Evolutionary conservation across 2,797 vertebrate species (phyloP).

Genomic region (Sphaeramia orbicularis): DNA sequence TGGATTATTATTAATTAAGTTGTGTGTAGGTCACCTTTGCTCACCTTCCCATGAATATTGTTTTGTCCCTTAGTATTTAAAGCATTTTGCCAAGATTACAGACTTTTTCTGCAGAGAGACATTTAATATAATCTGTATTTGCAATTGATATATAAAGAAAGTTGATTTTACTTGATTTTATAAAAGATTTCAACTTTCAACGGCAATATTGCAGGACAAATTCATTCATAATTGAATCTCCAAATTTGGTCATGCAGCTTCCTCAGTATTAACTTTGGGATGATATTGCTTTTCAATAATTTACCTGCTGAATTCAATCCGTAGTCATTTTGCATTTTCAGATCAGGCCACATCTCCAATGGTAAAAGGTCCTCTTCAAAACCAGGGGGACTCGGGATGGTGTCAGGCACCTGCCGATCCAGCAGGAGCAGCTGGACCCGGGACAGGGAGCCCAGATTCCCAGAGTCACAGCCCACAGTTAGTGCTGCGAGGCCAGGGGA

Average conservation of each 20-base stretch:
- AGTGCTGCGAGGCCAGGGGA: slow-evolving; percentile 78
- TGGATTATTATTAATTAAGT: slow-evolving; percentile 32
- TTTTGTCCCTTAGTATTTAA: neutral
- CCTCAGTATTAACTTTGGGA: neutral
- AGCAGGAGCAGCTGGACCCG: slow-evolving; percentile 80
- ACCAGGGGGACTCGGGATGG: slow-evolving; percentile 30
- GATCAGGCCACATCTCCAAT: slow-evolving; percentile 34
- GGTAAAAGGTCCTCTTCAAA: slow-evolving; percentile 42
- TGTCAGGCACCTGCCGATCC: slow-evolving; percentile 55
- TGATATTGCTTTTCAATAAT: no score
- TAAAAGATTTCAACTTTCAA: neutral
- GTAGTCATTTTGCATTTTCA: slow-evolving; percentile 17
- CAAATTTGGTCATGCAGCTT: neutral
- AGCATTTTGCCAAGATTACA: neutral
- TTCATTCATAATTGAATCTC: neutral
- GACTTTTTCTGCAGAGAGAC: neutral
- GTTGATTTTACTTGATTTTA: neutral
- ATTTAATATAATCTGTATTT: neutral
- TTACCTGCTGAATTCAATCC: slow-evolving; percentile 32
- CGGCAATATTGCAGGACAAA: neutral
- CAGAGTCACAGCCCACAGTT: slow-evolving; percentile 73
- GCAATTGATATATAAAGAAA: neutral
- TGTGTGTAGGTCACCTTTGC: neutral
- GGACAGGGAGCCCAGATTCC: slow-evolving; percentile 75
- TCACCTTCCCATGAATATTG: neutral